Base-by-base conservation (phyloP, 1,140 invertebrate species). In the Trichonephila inaurata region DNA sequence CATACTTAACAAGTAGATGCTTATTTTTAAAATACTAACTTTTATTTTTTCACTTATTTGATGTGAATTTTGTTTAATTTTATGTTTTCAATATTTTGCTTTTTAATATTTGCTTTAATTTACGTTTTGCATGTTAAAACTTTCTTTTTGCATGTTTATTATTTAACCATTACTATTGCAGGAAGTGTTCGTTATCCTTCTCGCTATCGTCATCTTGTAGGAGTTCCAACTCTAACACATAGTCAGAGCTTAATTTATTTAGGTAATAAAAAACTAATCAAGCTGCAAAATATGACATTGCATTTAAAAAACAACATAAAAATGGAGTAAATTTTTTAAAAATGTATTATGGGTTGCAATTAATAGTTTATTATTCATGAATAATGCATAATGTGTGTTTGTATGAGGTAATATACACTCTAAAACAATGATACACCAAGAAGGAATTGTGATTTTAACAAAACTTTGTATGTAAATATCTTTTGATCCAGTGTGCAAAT, bases 181-280 rank as follows among this genome's bases (percentile, higher is more conserved):
- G 94, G 94, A 62, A 85, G 86, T 69, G 72, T 94, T 89, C 94
- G 88, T 61, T 94, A 94, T 51, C 94, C 94, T 24, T 89, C 85
- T 62, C 94, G 91, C n/a, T 92, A 94, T 82, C 85, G 86, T 12
- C 90, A 94, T 61, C 69, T 94, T 18, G 33, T 94, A 69, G 91
- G 94, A 87, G 69, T 40, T 72, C 66, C 64, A 44, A 40, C 89
- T 24, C 40, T 94, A 89, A 82, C 69, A 51, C 91, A 89, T 81
- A 92, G 44, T 72, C 90, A 92, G 24, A 94, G 62, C 82, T 62
- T 91, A 14, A 91, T 91, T 77, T 14, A 82, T n/a, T 66, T 94
- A 94, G 94, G 94, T 94, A 85, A 58, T 58, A 44, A 58, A 21
- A 33, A 51, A 5, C 6, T 51, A 85, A 66, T n/a, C n/a, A 51